Evolutionary conservation across 2,888 invertebrate genomes (phyloP), one percentile per base, ranked within the genome.

Genomic region (Polydrusus pterygomalis): DNA sequence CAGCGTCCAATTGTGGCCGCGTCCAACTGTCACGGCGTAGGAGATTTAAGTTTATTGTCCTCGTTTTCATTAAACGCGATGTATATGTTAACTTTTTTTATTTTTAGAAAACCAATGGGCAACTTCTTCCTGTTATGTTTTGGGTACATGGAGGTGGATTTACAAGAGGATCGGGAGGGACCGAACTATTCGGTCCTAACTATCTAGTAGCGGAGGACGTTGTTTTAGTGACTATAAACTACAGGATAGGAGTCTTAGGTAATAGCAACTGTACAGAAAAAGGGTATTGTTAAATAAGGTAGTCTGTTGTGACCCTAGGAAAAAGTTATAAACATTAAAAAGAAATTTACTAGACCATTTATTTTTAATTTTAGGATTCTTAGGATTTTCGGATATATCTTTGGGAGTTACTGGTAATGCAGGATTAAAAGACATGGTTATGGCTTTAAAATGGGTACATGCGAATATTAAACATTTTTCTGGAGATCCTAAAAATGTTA

Each of bases 391-490:
- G 71, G 89, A 90, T 79, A 83, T 87, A 18, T 84, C 87, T 7
- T 81, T 89, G 13, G 87, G 87, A 69, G 86, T 90, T 62, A 89
- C 90, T 0, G 90, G 90, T 1, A 90, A 90, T 83, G 89, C 89
- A 0, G 90, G 89, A 1, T 82, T 90, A 0, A 90, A 90, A 82
- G 90, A 90, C 81, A 88, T 89, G 83, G 85, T 88, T 0, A 78
- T 89, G 81, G 90, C 90, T 0, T 79, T 90, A 49, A 88, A 88
- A 79, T 90, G 90, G 90, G 85, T 90, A 0, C 88, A 89, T 78
- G 84, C 85, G 1, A 90, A 90, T 79, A 89, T 90, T 15, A 78
- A 83, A 3, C 84, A 85, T 70, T 90, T 90, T 81, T 88, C 89
- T 47, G 90, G 90, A 1, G 88, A 90, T 83, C 85, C 88, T 0